Evolutionary conservation across 2,888 invertebrate species (phyloP), one percentile per base, ranked within the genome.

Genomic region (Brachypalpus laphriformis): DNA sequence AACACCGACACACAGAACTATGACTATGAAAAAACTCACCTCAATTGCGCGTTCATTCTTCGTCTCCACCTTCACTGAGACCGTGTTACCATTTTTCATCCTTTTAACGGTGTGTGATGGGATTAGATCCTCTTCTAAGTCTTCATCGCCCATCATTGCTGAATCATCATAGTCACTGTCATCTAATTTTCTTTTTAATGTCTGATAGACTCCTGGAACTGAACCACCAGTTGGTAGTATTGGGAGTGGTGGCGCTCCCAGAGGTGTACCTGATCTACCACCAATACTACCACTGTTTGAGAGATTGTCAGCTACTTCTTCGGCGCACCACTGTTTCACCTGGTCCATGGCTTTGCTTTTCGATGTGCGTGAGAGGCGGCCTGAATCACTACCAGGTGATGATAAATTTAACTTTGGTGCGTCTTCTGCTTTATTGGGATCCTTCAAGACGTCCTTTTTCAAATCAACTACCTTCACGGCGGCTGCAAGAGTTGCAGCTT

Each of bases 321-420:
- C 88, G 11, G 96, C 96, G 87, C 96, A 96, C 97, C 97, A 97
- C 80, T 95, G 95, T 89, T 97, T 97, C 71, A 97, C 96, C 90
- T 96, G 96, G 91, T 96, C 96, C 90, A 96, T 92, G 0, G 96
- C 96, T 88, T 96, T 96, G 59, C 95, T 95, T 91, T 97, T 97
- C 88, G 96, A 96, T 31, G 89, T 89, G 7, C 91, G 89, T 14
- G 90, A 89, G 2, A 91, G 89, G 3, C 91, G 95, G 25, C 87
- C 57, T 0, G 87, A 86, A 40, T 86, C 86, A 68, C 87, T 87
- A 20, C 88, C 87, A 11, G 88, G 88, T 25, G 88, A 88, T 47
- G 83, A 81, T 40, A 87, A 54, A 70, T 88, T 88, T 5, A 87
- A 59, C 68, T 88, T 88, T 8, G 77, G 77, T 18, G 75, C 65